Evolutionary conservation across 2,797 vertebrate species (phyloP), one percentile per base, ranked within the genome.

Genomic region (Myotis findleyi): DNA sequence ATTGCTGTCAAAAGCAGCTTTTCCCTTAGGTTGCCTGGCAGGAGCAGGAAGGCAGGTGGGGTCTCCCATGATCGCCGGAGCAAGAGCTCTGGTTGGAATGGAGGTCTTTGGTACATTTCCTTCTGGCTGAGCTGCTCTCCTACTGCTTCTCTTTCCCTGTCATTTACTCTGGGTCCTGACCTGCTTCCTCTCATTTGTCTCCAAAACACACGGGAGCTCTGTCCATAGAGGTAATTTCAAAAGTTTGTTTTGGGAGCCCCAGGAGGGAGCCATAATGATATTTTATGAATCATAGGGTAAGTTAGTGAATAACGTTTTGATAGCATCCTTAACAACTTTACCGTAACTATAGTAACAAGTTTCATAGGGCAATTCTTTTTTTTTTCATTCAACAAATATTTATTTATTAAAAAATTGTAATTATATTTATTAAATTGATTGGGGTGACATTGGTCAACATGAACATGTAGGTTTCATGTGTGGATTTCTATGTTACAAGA

Each of bases 251-350:
- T 69, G 68, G 21, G n/a, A 87, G 44, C 7, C 36, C 82, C 66
- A 79, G 27, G 68, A 71, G 36, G 51, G 38, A 18, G 44, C 16
- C 33, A 36, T 51, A 86, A 59, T 36, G 64, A 59, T 25, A 85
- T 53, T 92, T 95, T 47, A 62, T 91, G 88, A 89, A 41, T 64
- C 72, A 81, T 1, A 91, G 23, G 57, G 21, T 33, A 73, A 75
- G 25, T 69, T 71, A 62, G 59, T 92, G 18, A 95, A 89, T 62
- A 84, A 87, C 6, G n/a, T 13, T 75, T 86, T 93, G 87, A 77
- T 20, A 66, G 12, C 12, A n/a, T 38, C 16, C 38, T 91, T 91
- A 87, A 38, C 4, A 44, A 79, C 57, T 91, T 49, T 59, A 73
- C 33, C 47, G 2, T 90, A 81, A 55, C 21, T 69, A 86, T 14